Conservation (phyloP, 2,113 vertebrate species). For the Clupea harengus region DNA sequence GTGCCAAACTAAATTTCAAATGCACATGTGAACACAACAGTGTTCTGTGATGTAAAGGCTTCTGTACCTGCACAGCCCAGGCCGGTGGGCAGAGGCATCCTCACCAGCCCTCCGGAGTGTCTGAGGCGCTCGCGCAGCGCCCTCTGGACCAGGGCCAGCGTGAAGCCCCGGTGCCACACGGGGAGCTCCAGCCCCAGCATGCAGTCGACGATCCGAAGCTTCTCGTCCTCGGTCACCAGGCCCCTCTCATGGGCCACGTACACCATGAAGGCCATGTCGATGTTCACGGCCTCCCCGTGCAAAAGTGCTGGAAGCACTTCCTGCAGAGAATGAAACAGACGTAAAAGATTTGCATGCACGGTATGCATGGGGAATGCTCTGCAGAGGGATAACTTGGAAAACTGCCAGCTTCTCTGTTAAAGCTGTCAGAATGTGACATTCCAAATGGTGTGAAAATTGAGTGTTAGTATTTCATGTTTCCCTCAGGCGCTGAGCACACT, state of each 20-base stretch:
- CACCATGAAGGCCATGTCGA: constrained; percentile 82
- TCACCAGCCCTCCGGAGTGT: constrained; percentile 70
- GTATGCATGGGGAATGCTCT: background rate
- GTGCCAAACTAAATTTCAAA: too few relatives aligned
- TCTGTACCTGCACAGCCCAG: constrained; percentile 73
- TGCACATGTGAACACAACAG: too few relatives aligned
- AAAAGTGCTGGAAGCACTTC: constrained; percentile 74
- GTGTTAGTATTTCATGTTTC: background rate
- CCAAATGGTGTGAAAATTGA: background rate
- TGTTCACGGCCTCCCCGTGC: constrained; percentile 79
- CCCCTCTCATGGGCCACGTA: constrained; percentile 68
- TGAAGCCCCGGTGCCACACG: constrained; percentile 71
- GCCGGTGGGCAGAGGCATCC: constrained; percentile 76
- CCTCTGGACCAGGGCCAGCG: constrained; percentile 70
- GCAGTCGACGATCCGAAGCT: constrained; percentile 74
- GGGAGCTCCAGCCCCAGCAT: constrained; percentile 78
- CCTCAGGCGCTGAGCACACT: background rate
- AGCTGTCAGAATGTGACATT: background rate
- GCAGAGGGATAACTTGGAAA: background rate
- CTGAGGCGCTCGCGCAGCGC: constrained; percentile 74
- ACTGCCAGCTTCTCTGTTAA: background rate
- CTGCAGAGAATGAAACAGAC: constrained; percentile 45
- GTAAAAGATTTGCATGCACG: background rate
- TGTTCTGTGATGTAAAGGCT: background rate
- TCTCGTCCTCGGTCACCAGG: constrained; percentile 62